These are phyloP conservation scores for Euplagia quadripunctaria DNA, from an alignment of 2,888 invertebrate genomes.

Conservation along the genomic window DNA sequence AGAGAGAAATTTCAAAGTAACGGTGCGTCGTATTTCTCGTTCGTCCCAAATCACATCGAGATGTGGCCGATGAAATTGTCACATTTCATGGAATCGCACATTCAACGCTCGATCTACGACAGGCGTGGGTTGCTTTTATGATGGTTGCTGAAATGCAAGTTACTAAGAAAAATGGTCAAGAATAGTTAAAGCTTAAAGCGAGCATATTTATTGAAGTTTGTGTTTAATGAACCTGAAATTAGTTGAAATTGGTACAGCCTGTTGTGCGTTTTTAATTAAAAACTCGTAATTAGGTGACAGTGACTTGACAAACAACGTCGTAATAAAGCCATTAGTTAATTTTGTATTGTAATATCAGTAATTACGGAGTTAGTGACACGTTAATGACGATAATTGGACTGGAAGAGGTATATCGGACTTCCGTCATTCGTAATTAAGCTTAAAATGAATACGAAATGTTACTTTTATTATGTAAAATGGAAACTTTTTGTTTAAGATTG, in stretches of 20 bases:
- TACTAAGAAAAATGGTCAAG: slow-evolving; percentile 7
- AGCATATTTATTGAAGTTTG: slow-evolving; percentile 14
- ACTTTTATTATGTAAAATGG: background rate
- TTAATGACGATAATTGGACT: slow-evolving; percentile 49
- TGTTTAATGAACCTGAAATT: slow-evolving; percentile 14
- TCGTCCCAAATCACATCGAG: background rate
- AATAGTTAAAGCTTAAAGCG: background rate
- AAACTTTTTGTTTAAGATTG: background rate
- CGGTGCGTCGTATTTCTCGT: background rate
- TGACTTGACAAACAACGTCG: slow-evolving; percentile 63
- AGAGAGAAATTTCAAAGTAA: slow-evolving; percentile 3
- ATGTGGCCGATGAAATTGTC: slow-evolving; percentile 2
- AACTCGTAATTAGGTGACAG: slow-evolving; percentile 59
- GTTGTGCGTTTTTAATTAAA: slow-evolving; percentile 41
- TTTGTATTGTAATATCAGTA: slow-evolving; percentile 52
- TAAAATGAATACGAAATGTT: background rate
- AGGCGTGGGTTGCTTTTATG: background rate
- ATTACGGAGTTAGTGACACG: slow-evolving; percentile 59
- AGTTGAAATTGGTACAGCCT: slow-evolving; percentile 15
- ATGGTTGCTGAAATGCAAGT: background rate
- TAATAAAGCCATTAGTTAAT: slow-evolving; percentile 68
- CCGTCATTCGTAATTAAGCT: slow-evolving; percentile 14
- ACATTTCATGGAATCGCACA: slow-evolving; percentile 13
- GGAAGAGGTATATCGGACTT: slow-evolving; percentile 24
- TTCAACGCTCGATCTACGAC: background rate